Conservation (phyloP, 2,113 vertebrate species). For the Suricata suricatta region DNA sequence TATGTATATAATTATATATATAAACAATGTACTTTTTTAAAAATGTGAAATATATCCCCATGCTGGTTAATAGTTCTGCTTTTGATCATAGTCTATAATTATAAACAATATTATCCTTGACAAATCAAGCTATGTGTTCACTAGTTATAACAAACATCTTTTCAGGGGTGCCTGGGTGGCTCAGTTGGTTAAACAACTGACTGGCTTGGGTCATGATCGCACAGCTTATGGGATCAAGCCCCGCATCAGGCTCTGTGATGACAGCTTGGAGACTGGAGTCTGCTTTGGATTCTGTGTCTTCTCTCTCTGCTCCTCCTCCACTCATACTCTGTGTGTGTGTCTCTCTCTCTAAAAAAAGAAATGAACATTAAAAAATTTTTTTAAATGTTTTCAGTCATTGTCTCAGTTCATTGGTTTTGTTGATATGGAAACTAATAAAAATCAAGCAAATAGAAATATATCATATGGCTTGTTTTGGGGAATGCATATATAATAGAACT, state of each 20-base stretch:
- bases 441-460: background rate
- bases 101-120: background rate
- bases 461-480: slow-evolving; percentile 10
- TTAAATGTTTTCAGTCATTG: background rate
- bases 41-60: background rate
- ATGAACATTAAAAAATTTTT: too few relatives aligned
- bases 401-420: background rate
- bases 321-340: too few relatives aligned
- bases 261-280: too few relatives aligned
- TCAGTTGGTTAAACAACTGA: too few relatives aligned
- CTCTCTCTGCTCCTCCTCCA: too few relatives aligned
- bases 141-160: background rate
- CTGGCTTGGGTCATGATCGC: too few relatives aligned
- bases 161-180: background rate
- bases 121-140: background rate
- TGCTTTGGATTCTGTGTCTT: too few relatives aligned
- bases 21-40: background rate
- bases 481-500: background rate
- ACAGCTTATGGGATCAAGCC: too few relatives aligned
- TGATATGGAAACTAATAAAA: background rate
- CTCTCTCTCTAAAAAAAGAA: too few relatives aligned
- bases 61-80: background rate
- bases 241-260: too few relatives aligned
- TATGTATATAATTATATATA: background rate
- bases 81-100: background rate